phyloP scores from a whole-genome alignment of 2,888 invertebrate species.

The Dromius quadrimaculatus region DNA sequence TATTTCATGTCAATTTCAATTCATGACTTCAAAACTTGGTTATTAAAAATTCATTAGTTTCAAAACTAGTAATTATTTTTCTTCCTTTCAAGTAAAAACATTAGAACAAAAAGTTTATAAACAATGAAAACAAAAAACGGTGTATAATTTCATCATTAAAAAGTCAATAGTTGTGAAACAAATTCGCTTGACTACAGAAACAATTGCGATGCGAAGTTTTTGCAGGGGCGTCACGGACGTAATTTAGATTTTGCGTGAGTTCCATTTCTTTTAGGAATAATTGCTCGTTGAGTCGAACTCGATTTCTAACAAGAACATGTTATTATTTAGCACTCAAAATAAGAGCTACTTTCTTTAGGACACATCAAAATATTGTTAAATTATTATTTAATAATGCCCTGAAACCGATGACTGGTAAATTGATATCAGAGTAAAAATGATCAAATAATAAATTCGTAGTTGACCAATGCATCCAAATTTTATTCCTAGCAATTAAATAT shows the following conservation, averaged over 20 bases:
- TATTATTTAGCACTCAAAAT: neutral
- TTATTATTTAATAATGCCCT: too few relatives aligned
- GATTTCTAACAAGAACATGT: neutral
- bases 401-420: too few relatives aligned
- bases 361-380: too few relatives aligned
- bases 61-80: neutral
- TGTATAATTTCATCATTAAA: conserved; percentile 34
- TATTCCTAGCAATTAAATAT: too few relatives aligned
- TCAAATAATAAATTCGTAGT: too few relatives aligned
- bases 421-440: too few relatives aligned
- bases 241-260: conserved; percentile 21
- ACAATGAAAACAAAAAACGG: conserved; percentile 27
- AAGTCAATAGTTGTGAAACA: conserved; percentile 38
- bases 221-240: conserved; percentile 23
- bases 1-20: too few relatives aligned
- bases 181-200: conserved; percentile 17
- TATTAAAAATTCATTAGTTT: conserved; percentile 23
- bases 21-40: neutral
- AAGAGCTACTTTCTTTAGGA: neutral
- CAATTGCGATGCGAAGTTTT: conserved; percentile 36
- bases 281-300: neutral
- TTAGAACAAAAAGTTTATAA: conserved; percentile 27
- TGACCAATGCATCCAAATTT: too few relatives aligned
- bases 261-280: conserved; percentile 1
- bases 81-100: conserved; percentile 3